A percentile compares a stretch with the other conserved stretches of the same genome.
These are phyloP conservation scores for Parasteatoda tepidariorum DNA, from an alignment of 1,140 invertebrate species.

Conservation along the genomic window DNA sequence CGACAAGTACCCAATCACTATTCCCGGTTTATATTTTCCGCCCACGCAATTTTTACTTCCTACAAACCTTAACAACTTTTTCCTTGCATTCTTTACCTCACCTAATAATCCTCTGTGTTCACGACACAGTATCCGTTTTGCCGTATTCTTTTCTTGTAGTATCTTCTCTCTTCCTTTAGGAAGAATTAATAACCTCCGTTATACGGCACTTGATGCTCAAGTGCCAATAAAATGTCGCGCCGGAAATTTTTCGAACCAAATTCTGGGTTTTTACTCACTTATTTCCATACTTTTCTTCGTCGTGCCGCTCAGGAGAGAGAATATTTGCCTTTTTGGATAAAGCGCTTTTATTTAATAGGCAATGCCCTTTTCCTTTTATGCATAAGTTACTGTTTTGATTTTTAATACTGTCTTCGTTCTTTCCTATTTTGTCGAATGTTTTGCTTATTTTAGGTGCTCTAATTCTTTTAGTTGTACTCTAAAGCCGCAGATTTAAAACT, in stretches of 20 bases:
- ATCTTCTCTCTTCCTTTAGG: background rate
- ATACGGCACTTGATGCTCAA: conserved; percentile 21
- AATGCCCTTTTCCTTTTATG: too few species aligned
- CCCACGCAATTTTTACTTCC: background rate
- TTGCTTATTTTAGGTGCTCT: too few species aligned
- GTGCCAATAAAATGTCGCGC: conserved; percentile 40
- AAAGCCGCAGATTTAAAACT: too few species aligned
- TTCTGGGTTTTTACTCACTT: too few species aligned
- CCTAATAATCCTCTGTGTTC: background rate
- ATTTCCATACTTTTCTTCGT: too few species aligned
- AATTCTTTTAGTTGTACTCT: too few species aligned
- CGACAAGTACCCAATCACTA: background rate
- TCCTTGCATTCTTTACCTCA: background rate
- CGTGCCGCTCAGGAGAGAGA: too few species aligned
- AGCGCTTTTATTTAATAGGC: too few species aligned
- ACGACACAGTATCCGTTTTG: conserved; percentile 15
- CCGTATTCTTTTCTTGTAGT: background rate
- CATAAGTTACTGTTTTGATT: too few species aligned
- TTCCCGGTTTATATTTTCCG: background rate
- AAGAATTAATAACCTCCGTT: conserved; percentile 46
- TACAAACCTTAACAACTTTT: background rate
- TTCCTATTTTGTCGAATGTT: too few species aligned
- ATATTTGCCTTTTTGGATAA: too few species aligned
- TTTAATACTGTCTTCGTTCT: too few species aligned
- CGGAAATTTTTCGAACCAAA: background rate